Base-by-base conservation (phyloP, 2,888 invertebrate species). In the Apamea epomidion region DNA sequence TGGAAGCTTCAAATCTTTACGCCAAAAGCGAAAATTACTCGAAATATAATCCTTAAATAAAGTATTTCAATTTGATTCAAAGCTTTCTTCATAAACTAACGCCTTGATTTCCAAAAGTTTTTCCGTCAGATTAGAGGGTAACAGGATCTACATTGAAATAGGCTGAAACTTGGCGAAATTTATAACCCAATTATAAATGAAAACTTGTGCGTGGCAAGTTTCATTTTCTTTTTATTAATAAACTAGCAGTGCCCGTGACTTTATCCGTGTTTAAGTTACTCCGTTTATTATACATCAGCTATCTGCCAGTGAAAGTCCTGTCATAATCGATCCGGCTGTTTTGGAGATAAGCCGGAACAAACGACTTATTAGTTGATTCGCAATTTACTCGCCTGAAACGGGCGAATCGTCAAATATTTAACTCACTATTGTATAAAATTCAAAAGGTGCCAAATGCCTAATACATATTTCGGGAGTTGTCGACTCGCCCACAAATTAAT, bases 11-110 rank as follows among this genome's bases (percentile, higher is more conserved):
- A 73, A 74, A 69, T 58, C 7, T 69, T 65, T n/a, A 45, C 21
- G 8, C 21, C 32, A 79, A 75, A 78, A 69, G 54, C 21, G 18
- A 76, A 76, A 85, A 42, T 71, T n/a, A 71, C 2, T 78, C 25
- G 21, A 82, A 86, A 48, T 48, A 54, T 64, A 74, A 74, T 77
- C 21, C n/a, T 16, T 2, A 69, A 71, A 76, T 76, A 14, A 60
- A 78, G 37, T 65, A 69, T 75, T 86, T 78, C 62, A 75, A 74
- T 86, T 67, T 45, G 8, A 68, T 86, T 70, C 32, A 58, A 84
- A 70, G 69, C 80, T 85, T 70, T 69, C 62, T 68, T 74, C 16
- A 21, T 25, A 64, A 87, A 87, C 71, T 79, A 84, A 60, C 51
- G 65, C 51, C 42, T 51, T 65, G n/a, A 75, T 37, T 77, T 64